Percentiles rank a stretch among this genome's conserved stretches.
Conservation (phyloP, 2,888 invertebrate genomes). For the Chalcosyrphus nemorum region DNA sequence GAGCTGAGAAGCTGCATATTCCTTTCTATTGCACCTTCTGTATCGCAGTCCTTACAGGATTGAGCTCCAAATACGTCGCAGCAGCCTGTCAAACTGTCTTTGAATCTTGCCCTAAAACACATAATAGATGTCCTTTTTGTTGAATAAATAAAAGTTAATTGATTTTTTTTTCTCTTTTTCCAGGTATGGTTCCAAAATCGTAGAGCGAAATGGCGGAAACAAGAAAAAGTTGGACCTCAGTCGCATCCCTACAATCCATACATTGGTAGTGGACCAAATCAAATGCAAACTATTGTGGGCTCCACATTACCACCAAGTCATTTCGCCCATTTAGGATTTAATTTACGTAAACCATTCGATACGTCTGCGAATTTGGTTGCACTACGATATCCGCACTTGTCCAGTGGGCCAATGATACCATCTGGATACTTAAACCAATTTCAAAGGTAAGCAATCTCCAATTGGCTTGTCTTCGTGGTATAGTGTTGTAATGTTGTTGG, state of each 20-base stretch:
- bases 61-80: no score
- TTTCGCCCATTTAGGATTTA: conserved; percentile 90
- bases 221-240: conserved; percentile 95
- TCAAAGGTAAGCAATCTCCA: conserved; percentile 83
- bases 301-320: conserved; percentile 90
- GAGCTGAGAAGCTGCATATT: no score
- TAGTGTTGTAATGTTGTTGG: no score
- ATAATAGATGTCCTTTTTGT: no score
- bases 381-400: conserved; percentile 87
- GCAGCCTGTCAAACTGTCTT: no score
- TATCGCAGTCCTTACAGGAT: no score
- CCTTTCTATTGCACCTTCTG: no score
- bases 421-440: conserved; percentile 85
- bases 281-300: conserved; percentile 87
- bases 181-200: conserved; percentile 98
- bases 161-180: not conserved
- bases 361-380: conserved; percentile 86
- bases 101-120: no score
- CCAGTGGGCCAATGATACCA: conserved; percentile 83
- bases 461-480: no score
- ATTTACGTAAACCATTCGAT: conserved; percentile 89
- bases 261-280: conserved; percentile 86
- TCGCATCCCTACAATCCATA: conserved; percentile 95
- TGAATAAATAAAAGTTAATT: not conserved
- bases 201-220: conserved; percentile 95